Evolutionary conservation across 2,888 invertebrate genomes (phyloP).

Genomic region (Drosophila pegasa): DNA sequence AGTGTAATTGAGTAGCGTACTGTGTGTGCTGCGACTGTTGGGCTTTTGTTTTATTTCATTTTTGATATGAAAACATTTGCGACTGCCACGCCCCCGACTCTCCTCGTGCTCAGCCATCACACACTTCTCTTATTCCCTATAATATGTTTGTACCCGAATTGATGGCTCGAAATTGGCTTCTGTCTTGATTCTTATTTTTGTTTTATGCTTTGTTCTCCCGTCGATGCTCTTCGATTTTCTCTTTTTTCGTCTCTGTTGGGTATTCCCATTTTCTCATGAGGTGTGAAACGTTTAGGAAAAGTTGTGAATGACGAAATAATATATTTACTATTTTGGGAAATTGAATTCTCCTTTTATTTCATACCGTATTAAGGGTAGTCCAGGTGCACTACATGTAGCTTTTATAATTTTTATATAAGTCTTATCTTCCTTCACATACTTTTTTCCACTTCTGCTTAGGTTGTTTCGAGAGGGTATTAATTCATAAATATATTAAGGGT

Average conservation of each 20-base stretch:
- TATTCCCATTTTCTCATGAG: background rate
- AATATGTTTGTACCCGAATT: constrained; percentile 58
- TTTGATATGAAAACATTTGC: constrained; percentile 79
- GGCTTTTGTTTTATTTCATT: constrained; percentile 79
- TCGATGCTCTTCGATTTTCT: background rate
- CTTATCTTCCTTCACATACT: too few relatives aligned
- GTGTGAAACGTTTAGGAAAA: background rate
- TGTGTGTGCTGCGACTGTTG: constrained; percentile 56
- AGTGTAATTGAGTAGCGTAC: constrained; percentile 80
- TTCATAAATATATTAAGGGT: too few relatives aligned
- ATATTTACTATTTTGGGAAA: background rate
- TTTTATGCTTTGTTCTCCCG: constrained; percentile 10
- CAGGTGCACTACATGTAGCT: background rate
- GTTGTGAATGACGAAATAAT: too few relatives aligned
- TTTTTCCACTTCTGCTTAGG: too few relatives aligned
- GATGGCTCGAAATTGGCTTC: constrained; percentile 69
- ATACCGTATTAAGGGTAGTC: background rate
- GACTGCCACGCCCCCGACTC: constrained; percentile 35
- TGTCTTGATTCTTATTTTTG: constrained; percentile 42
- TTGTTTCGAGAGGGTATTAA: too few relatives aligned
- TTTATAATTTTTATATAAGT: background rate
- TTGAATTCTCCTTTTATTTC: too few relatives aligned
- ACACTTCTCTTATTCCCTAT: constrained; percentile 9
- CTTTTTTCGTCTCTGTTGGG: background rate
- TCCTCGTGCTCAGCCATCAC: too few relatives aligned